Evolutionary conservation across 2,797 vertebrate species (phyloP).

Genomic region (Myotis vivesi): DNA sequence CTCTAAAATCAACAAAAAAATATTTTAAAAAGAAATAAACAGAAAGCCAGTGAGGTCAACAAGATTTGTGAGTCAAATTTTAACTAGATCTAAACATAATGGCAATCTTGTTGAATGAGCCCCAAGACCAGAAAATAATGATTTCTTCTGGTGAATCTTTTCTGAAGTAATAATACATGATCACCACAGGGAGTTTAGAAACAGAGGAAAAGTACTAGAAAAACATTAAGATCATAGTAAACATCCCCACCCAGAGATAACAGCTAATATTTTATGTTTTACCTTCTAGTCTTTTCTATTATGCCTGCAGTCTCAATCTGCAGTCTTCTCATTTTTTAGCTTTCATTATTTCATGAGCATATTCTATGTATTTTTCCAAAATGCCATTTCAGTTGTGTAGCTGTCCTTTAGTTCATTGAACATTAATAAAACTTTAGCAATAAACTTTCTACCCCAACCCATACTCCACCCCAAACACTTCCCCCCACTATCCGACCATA

Average conservation of each 20-base stretch:
- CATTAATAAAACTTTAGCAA: neutral
- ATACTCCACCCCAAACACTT: neutral
- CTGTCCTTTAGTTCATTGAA: neutral
- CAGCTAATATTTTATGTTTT: neutral
- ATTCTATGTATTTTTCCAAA: neutral
- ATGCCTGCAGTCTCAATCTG: neutral
- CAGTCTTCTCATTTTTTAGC: neutral
- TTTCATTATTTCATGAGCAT: neutral
- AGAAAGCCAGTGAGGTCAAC: neutral
- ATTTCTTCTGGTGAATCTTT: neutral
- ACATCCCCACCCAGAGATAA: neutral
- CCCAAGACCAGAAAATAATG: neutral
- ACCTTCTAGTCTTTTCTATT: neutral
- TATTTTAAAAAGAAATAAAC: neutral
- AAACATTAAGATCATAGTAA: neutral
- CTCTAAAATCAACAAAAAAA: too few relatives aligned
- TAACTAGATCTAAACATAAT: neutral
- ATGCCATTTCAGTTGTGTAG: neutral
- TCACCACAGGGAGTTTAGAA: neutral
- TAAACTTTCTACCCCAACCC: neutral
- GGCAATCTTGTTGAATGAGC: neutral
- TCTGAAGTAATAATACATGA: neutral
- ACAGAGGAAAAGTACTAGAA: neutral
- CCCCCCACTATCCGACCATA: neutral
- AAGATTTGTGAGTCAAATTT: neutral